phyloP scores from a whole-genome alignment of 2,113 vertebrate species.

The Isichthys henryi region DNA sequence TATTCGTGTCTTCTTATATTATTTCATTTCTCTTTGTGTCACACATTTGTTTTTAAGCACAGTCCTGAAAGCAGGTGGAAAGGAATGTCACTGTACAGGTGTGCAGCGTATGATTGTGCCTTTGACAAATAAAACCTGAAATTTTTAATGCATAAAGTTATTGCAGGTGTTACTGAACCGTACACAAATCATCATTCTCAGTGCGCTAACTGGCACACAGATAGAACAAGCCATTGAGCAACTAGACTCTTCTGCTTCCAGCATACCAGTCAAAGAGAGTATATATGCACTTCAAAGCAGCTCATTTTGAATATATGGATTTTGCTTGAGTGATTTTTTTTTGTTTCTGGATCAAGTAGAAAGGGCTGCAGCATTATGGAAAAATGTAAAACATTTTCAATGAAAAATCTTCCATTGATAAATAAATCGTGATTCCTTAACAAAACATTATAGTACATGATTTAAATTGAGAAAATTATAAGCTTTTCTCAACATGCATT shows the following conservation, averaged over 20 bases:
- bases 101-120: not conserved
- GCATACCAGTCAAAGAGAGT: not conserved
- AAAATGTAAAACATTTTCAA: not conserved
- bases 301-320: not conserved
- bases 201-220: not conserved
- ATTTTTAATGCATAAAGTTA: not conserved
- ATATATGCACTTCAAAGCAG: not conserved
- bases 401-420: not conserved
- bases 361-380: not conserved
- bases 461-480: not conserved
- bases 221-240: not conserved
- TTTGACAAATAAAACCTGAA: not conserved
- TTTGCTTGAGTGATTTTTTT: not conserved
- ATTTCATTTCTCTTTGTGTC: not conserved
- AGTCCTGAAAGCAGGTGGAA: not conserved
- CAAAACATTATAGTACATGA: not conserved
- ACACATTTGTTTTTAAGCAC: not conserved
- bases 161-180: not conserved
- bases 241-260: not conserved
- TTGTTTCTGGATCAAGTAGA: not conserved
- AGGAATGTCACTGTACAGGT: not conserved
- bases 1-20: not conserved
- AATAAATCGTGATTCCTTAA: not conserved
- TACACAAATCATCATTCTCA: not conserved
- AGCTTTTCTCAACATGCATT: not conserved